phyloP scores from a whole-genome alignment of 2,888 invertebrate species.

The Nasonia oneida region DNA sequence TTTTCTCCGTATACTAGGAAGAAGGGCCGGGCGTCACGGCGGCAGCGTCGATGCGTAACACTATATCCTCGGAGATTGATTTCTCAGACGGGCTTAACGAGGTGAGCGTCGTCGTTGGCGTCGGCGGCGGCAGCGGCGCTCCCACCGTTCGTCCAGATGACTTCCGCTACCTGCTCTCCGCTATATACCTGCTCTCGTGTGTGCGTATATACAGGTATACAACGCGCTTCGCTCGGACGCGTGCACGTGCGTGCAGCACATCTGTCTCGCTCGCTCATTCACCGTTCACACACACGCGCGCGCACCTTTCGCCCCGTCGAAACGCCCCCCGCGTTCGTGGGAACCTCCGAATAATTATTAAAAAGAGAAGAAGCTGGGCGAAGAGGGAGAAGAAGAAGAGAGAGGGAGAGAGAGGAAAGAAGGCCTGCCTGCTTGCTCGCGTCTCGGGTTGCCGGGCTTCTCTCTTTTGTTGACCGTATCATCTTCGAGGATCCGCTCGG shows the following conservation, averaged over 20 bases:
- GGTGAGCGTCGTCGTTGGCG: conserved; percentile 58
- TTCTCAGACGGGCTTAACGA: conserved; percentile 72
- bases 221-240: not conserved
- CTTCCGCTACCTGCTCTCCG: conserved; percentile 63
- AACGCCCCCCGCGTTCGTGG: conserved; percentile 79
- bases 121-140: conserved; percentile 60
- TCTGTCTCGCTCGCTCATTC: conserved; percentile 60
- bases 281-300: conserved; percentile 54
- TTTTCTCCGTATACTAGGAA: not conserved
- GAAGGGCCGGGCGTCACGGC: not conserved
- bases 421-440: conserved; percentile 25
- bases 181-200: conserved; percentile 1
- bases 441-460: conserved; percentile 58
- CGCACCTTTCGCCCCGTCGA: conserved; percentile 71
- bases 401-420: conserved; percentile 19
- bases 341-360: conserved; percentile 78
- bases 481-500: conserved; percentile 75
- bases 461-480: conserved; percentile 77
- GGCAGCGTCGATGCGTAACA: conserved; percentile 68
- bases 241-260: conserved; percentile 61
- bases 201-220: not conserved
- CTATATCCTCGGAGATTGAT: conserved; percentile 74
- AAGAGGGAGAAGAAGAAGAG: conserved; percentile 14
- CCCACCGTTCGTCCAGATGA: conserved; percentile 70
- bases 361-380: conserved; percentile 66